Conservation (phyloP, 2,797 vertebrate species). For the Xiphorhynchus erythropygius region DNA sequence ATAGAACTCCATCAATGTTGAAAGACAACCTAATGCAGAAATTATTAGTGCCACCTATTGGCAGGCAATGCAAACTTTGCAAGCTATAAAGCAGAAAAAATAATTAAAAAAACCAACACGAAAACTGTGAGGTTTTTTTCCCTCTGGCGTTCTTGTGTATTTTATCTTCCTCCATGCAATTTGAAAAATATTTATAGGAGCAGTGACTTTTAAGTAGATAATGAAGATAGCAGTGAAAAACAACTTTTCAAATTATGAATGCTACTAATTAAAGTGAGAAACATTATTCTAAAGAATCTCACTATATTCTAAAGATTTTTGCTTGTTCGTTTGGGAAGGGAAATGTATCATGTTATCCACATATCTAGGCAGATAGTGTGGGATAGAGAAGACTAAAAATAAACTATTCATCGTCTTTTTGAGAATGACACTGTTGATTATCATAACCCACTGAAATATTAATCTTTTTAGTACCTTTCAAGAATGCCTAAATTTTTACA, state of each 20-base stretch:
- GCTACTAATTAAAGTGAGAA: not conserved
- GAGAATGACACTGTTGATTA: not conserved
- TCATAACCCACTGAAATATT: not conserved
- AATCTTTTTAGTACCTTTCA: not conserved
- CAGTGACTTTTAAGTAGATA: not conserved
- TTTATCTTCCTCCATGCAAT: not conserved
- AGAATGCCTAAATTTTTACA: not conserved
- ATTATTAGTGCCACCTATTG: constrained; percentile 68
- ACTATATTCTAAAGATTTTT: not conserved
- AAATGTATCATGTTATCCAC: not conserved
- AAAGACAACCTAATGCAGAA: constrained; percentile 8
- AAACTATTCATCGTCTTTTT: not conserved
- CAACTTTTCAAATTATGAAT: not conserved
- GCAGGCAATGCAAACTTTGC: not conserved
- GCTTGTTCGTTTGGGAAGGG: not conserved
- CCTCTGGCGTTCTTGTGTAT: not conserved
- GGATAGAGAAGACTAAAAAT: not conserved
- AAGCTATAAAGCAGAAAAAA: not conserved
- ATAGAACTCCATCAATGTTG: not conserved
- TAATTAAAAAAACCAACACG: not conserved
- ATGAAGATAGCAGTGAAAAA: not conserved
- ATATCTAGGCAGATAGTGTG: not conserved
- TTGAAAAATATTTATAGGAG: constrained; percentile 17
- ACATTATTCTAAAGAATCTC: not conserved
- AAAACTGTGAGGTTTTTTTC: not conserved